These are phyloP conservation scores for Shinisaurus crocodilurus DNA, from an alignment of 2,113 vertebrate genomes.

Conservation along the genomic window DNA sequence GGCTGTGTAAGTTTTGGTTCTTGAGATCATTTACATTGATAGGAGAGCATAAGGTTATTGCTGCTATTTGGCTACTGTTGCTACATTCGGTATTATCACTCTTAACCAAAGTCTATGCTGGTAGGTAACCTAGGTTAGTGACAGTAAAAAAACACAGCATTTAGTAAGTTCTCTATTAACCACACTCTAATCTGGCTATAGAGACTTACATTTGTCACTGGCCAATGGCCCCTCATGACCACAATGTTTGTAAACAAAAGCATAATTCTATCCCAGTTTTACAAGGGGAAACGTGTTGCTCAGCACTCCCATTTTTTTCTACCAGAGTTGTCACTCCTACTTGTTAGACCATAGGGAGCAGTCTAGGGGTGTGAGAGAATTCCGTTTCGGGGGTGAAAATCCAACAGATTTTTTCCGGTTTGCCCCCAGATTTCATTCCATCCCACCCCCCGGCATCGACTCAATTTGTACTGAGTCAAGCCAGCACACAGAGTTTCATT, in stretches of 20 bases:
- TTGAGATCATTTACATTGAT: background rate
- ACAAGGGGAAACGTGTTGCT: background rate
- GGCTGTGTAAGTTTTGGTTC: slow-evolving; percentile 27
- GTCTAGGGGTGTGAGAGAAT: too few species aligned
- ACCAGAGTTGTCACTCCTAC: background rate
- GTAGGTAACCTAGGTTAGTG: background rate
- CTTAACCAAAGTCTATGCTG: slow-evolving; percentile 32
- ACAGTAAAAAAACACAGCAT: background rate
- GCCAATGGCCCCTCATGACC: background rate
- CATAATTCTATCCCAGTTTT: background rate
- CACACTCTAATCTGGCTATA: background rate
- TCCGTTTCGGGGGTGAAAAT: too few species aligned
- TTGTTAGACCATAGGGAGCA: background rate
- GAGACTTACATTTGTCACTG: background rate
- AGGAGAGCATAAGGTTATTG: slow-evolving; percentile 25
- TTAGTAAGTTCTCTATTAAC: background rate
- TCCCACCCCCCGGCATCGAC: too few species aligned
- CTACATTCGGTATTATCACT: slow-evolving; percentile 4
- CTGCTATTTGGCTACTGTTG: background rate
- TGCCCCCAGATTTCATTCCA: too few species aligned
- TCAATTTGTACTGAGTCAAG: too few species aligned
- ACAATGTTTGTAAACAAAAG: background rate
- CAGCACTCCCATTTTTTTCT: background rate
- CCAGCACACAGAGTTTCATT: too few species aligned
- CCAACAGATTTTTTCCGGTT: too few species aligned